Base-by-base conservation (phyloP, 30 jellyfish, hydroid and myxozoan genomes). In the Haliclystus octoradiatus region DNA sequence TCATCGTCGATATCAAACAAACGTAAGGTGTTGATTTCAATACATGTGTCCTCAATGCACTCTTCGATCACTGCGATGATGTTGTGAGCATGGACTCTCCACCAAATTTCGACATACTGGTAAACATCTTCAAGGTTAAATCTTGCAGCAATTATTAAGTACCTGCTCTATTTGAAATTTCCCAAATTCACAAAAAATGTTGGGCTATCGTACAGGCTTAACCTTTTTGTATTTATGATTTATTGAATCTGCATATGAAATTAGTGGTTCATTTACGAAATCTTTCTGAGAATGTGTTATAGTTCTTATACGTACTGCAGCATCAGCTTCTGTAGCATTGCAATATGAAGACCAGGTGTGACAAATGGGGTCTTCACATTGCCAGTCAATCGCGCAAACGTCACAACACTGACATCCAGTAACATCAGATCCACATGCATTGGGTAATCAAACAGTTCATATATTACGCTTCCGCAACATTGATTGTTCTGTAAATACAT, bases 21-120 rank as follows among this genome's bases (percentile, higher is more conserved):
- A 66, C 72, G 57, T n/a, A n/a, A n/a, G n/a, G n/a, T n/a, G n/a
- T n/a, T n/a, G n/a, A 52, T 66, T 52, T 72, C 83, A 53, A 72
- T 52, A 53, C n/a, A n/a, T n/a, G n/a, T n/a, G n/a, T 72, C 83
- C 61, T 34, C 62, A 62, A 72, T 52, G 66, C 53, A 74, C 46
- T 53, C 52, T 53, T 60, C 75, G 22, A 72, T 14, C 74, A 72
- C 34, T 66, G 33, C 50, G 2, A 47, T 52, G 33, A 57, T 27
- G 33, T 57, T 71, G 15, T 50, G 22, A 27, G 82, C 82, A 71
- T 52, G 73, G 69, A 29, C 26, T 29, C 57, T 52, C 29, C 51
- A 30, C 74, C 82, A 71, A 40, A 52, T 71, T 34, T 71, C 82
- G 49, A 52, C 82, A 52, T 27, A 71, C 35, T 71, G 34, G 31